Percentiles rank a stretch among this genome's conserved stretches.
Evolutionary conservation across 2,113 vertebrate genomes (phyloP).

Genomic region (Microcebus griseorufus): DNA sequence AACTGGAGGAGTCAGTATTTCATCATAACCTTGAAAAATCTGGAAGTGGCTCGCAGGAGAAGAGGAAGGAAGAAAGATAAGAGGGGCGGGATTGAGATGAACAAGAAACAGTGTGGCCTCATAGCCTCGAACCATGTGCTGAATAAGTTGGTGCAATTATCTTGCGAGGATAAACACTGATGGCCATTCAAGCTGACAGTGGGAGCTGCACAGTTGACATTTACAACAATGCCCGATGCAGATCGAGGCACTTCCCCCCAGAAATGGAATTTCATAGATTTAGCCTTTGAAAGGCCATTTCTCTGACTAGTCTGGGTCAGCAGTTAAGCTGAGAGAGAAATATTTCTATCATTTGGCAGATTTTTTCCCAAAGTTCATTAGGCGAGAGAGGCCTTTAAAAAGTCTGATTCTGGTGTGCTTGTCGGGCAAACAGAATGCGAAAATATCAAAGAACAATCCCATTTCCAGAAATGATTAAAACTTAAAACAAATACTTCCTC

Average conservation of each 20-base stretch:
- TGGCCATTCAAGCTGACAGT: conserved; percentile 60
- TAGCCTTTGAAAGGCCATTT: conserved; percentile 64
- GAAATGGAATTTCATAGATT: conserved; percentile 73
- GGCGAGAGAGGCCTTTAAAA: conserved; percentile 9
- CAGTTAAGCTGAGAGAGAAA: conserved; percentile 73
- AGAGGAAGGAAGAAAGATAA: conserved; percentile 48
- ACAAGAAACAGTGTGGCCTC: conserved; percentile 32
- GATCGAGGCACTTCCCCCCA: conserved; percentile 53
- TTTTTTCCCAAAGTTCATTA: conserved; percentile 36
- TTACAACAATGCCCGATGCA: conserved; percentile 76
- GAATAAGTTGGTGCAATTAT: not conserved
- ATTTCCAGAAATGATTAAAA: conserved; percentile 70
- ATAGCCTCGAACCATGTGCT: not conserved
- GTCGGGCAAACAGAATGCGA: conserved; percentile 42
- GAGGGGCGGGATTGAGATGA: not conserved
- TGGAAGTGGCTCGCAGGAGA: conserved; percentile 18
- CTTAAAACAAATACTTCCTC: conserved; percentile 62
- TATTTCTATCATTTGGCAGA: conserved; percentile 65
- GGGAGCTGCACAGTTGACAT: conserved; percentile 67
- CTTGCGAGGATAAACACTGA: conserved; percentile 62
- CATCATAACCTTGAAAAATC: not conserved
- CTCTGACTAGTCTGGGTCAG: conserved; percentile 67
- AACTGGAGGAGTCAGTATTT: not conserved
- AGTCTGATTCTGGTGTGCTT: conserved; percentile 24
- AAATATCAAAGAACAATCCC: conserved; percentile 65